A percentile compares a stretch with the other conserved stretches of the same genome.
phyloP scores from a whole-genome alignment of 2,797 vertebrate genomes.

The Limosa lapponica region DNA sequence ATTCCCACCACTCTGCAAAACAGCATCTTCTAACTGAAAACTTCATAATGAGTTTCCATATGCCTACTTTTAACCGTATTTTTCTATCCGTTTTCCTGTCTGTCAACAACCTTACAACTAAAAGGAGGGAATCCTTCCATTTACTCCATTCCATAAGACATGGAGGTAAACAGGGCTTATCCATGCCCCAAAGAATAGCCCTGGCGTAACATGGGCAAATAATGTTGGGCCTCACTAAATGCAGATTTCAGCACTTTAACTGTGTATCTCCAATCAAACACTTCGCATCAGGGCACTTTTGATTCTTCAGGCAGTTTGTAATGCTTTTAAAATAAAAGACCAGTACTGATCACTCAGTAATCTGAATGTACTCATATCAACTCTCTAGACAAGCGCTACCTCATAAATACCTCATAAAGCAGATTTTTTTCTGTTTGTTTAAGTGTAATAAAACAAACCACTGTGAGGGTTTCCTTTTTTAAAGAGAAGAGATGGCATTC shows the following conservation, averaged over 20 bases:
- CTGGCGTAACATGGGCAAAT: background rate
- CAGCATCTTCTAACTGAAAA: background rate
- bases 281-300: background rate
- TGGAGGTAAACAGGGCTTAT: background rate
- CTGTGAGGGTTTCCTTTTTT: background rate
- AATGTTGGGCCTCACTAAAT: background rate
- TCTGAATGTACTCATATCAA: background rate
- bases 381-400: background rate
- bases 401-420: background rate
- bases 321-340: background rate
- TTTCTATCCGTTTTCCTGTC: background rate
- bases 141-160: background rate
- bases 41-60: background rate
- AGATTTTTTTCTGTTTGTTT: background rate
- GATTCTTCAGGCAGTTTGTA: background rate
- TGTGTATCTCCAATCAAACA: background rate
- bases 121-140: background rate
- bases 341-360: background rate
- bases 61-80: background rate
- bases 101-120: background rate
- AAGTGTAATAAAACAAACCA: background rate
- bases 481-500: background rate
- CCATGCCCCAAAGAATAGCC: background rate
- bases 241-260: background rate
- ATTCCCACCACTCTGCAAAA: background rate